phyloP scores from a whole-genome alignment of 2,888 invertebrate species.

The Stenotaenia linearis region DNA sequence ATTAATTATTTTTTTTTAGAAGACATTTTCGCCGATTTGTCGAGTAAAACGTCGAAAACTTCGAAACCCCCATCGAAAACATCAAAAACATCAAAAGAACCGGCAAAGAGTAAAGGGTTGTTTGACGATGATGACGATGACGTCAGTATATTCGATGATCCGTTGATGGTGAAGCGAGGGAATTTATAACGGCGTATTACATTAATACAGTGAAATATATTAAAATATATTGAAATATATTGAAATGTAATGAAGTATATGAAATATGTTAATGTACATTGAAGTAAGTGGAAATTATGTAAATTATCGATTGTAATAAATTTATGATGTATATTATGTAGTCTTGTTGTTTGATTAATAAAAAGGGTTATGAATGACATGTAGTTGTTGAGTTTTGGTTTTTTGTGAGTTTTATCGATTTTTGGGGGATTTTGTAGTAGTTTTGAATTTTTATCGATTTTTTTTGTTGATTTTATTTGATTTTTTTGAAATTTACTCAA shows the following conservation, averaged over 20 bases:
- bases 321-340: no score
- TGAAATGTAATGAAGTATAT: not conserved
- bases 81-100: not conserved
- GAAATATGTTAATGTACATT: not conserved
- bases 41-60: not conserved
- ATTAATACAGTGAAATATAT: not conserved
- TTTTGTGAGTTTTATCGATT: no score
- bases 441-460: no score
- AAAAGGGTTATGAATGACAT: no score
- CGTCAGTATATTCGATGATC: not conserved
- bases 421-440: no score
- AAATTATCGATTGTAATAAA: no score
- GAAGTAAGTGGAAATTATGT: not conserved
- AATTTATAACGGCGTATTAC: not conserved
- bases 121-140: constrained; percentile 7
- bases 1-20: not conserved
- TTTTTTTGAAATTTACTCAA: no score
- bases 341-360: no score
- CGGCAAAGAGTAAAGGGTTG: not conserved
- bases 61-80: not conserved
- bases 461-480: no score
- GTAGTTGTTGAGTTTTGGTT: no score
- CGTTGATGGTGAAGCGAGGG: not conserved
- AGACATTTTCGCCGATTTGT: not conserved
- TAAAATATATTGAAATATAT: not conserved